Conservation (phyloP, 64 coral and sea anemone species). For the Stylophora pistillata region DNA sequence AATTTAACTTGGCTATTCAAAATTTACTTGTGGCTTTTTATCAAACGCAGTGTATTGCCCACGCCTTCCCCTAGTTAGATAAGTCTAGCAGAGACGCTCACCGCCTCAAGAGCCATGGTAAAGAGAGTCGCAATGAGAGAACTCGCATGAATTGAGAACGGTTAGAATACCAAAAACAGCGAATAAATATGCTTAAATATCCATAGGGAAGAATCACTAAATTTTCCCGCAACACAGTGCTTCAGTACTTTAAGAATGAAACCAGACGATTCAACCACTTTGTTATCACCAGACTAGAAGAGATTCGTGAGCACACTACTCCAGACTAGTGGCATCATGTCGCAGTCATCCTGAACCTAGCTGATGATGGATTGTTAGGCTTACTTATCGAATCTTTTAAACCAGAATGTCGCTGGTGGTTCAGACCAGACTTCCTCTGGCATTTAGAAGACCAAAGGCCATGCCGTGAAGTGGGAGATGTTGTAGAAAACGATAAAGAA, state of each 20-base stretch:
- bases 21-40: too few relatives aligned
- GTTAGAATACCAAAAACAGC: too few relatives aligned
- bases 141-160: too few relatives aligned
- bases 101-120: too few relatives aligned
- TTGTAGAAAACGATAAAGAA: slow-evolving; percentile 35
- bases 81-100: too few relatives aligned
- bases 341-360: slow-evolving; percentile 23
- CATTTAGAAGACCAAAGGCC: slow-evolving; percentile 24
- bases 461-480: not conserved
- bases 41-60: too few relatives aligned
- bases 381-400: slow-evolving; percentile 9
- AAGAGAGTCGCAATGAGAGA: too few relatives aligned
- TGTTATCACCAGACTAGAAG: slow-evolving; percentile 29
- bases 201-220: too few relatives aligned
- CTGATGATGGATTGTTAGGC: slow-evolving; percentile 47
- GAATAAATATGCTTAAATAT: too few relatives aligned
- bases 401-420: slow-evolving; percentile 29
- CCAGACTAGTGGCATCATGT: slow-evolving; percentile 28
- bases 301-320: slow-evolving; percentile 25
- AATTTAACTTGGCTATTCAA: too few relatives aligned
- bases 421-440: slow-evolving; percentile 25
- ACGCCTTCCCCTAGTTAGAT: too few relatives aligned
- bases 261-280: slow-evolving; percentile 40
- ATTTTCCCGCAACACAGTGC: too few relatives aligned
- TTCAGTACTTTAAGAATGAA: slow-evolving; percentile 55